A percentile compares a stretch with the other conserved stretches of the same genome.
Conservation (phyloP, 2,888 invertebrate species). For the Leptura quadrifasciata region DNA sequence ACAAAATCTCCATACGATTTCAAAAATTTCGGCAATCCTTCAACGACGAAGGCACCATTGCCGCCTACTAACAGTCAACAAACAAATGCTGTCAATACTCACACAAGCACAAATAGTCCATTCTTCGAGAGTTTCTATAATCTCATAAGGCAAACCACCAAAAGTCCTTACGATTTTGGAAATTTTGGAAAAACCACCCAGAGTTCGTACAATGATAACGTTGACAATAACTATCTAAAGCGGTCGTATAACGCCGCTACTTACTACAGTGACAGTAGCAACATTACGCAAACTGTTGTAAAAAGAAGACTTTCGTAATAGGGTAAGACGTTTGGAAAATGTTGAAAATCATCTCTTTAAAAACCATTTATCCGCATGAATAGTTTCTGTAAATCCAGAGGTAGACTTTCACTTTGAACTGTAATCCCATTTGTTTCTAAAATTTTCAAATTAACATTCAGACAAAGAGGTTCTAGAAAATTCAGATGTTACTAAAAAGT, state of each 20-base stretch:
- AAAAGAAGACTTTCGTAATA: conserved; percentile 52
- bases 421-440: background rate
- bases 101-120: conserved; percentile 70
- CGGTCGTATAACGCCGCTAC: conserved; percentile 74
- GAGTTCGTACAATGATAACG: conserved; percentile 71
- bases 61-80: conserved; percentile 44
- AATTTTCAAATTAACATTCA: conserved; percentile 7
- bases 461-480: background rate
- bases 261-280: conserved; percentile 72
- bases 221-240: conserved; percentile 72
- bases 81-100: conserved; percentile 43
- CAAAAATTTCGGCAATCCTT: conserved; percentile 63
- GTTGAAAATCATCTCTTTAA: conserved; percentile 34
- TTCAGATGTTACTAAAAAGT: background rate
- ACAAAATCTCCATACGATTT: conserved; percentile 69
- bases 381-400: conserved; percentile 22
- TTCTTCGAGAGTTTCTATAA: conserved; percentile 73
- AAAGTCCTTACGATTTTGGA: conserved; percentile 75
- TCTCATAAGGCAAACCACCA: conserved; percentile 76
- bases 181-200: conserved; percentile 77
- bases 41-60: conserved; percentile 56
- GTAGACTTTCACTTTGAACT: background rate
- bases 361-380: conserved; percentile 33
- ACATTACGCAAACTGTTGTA: conserved; percentile 65
- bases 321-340: conserved; percentile 59